phyloP scores from a whole-genome alignment of 23 tunicate genomes.

The Clavelina lepadiformis region DNA sequence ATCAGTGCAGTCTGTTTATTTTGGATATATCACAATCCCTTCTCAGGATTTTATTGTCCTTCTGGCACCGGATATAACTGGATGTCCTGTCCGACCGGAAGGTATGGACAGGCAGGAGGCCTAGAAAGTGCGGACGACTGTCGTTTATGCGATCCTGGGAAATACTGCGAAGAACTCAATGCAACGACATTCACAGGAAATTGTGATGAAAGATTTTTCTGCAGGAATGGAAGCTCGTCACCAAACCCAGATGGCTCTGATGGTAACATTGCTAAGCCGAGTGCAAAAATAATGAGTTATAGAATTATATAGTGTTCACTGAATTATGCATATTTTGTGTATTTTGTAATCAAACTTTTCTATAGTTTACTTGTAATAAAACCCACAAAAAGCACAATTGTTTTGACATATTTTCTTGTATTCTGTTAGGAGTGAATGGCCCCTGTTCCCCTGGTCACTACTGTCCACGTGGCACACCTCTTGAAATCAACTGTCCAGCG shows the following conservation, averaged over 20 bases:
- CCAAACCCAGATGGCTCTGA: slow-evolving; percentile 50
- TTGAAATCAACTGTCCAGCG: slow-evolving; percentile 49
- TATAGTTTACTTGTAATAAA: not conserved
- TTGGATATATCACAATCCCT: too few species aligned
- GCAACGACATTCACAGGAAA: slow-evolving; percentile 44
- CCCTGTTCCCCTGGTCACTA: slow-evolving; percentile 82
- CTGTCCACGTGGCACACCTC: slow-evolving; percentile 71
- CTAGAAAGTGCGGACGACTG: slow-evolving; percentile 42
- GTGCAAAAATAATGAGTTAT: not conserved
- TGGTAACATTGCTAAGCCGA: slow-evolving; percentile 24
- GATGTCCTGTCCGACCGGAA: slow-evolving; percentile 69
- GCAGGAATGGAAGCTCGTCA: slow-evolving; percentile 63
- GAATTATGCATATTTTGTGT: not conserved
- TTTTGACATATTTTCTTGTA: not conserved
- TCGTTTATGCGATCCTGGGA: slow-evolving; percentile 61
- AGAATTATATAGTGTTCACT: not conserved
- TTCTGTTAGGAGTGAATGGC: slow-evolving; percentile 76
- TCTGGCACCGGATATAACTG: slow-evolving; percentile 68
- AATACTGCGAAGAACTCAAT: slow-evolving; percentile 49
- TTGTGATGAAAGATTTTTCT: slow-evolving; percentile 66
- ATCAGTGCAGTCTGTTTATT: too few species aligned
- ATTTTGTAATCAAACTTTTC: not conserved
- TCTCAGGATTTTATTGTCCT: slow-evolving; percentile 73
- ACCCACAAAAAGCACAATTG: not conserved
- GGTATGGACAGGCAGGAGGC: slow-evolving; percentile 48